Evolutionary conservation across 2,888 invertebrate genomes (phyloP).

Genomic region (Nemapogon koenigi): DNA sequence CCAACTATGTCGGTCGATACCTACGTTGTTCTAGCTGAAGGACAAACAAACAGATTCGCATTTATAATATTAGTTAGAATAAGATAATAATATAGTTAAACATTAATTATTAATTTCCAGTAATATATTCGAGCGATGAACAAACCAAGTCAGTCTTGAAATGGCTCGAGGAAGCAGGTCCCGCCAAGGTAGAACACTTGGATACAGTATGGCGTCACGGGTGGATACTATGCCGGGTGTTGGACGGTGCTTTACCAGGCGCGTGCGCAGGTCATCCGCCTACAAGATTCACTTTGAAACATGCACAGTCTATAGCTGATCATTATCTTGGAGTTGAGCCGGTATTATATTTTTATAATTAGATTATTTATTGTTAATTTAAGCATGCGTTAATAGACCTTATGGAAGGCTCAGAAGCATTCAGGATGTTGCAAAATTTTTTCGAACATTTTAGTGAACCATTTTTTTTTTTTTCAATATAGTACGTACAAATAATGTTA

Average conservation of each 20-base stretch:
- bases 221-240: slow-evolving; percentile 63
- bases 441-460: no score
- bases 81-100: background rate
- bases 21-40: no score
- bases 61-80: background rate
- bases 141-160: slow-evolving; percentile 42
- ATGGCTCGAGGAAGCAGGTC: slow-evolving; percentile 50
- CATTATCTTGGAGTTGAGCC: slow-evolving; percentile 67
- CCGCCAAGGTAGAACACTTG: slow-evolving; percentile 44
- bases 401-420: no score
- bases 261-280: slow-evolving; percentile 67
- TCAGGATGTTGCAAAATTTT: no score
- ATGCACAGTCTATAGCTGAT: slow-evolving; percentile 66
- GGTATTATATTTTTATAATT: slow-evolving; percentile 38
- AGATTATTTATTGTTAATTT: slow-evolving; percentile 3
- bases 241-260: slow-evolving; percentile 66
- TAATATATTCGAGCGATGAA: slow-evolving; percentile 49
- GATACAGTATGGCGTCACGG: slow-evolving; percentile 67
- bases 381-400: background rate
- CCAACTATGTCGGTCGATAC: no score
- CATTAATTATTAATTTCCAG: slow-evolving; percentile 25
- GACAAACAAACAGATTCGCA: background rate
- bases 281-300: slow-evolving; percentile 43
- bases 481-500: no score
- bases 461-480: no score